phyloP scores from a whole-genome alignment of 2,113 vertebrate genomes.

The Eurystomus gularis region DNA sequence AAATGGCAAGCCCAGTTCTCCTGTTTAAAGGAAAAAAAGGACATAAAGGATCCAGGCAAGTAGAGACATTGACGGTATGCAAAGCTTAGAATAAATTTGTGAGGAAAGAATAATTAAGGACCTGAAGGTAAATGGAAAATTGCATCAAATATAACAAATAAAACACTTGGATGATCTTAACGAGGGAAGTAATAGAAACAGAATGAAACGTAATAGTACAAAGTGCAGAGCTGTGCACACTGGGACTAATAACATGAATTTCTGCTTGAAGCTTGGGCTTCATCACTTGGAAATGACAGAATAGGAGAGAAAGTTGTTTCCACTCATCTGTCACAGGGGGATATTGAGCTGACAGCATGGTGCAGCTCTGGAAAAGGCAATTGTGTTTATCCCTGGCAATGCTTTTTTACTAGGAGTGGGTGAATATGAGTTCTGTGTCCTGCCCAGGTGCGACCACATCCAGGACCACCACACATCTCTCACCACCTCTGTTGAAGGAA shows the following conservation, averaged over 20 bases:
- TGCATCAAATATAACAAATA: slow-evolving; percentile 45
- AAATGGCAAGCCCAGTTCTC: not conserved
- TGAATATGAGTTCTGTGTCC: rapidly evolving
- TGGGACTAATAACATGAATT: slow-evolving; percentile 4
- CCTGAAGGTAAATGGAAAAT: slow-evolving; percentile 56
- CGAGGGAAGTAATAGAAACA: not conserved
- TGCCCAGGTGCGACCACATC: rapidly evolving
- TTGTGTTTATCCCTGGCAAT: not conserved
- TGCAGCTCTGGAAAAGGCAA: not conserved
- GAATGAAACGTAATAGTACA: slow-evolving; percentile 16
- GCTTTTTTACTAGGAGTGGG: not conserved
- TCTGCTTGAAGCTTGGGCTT: slow-evolving; percentile 27
- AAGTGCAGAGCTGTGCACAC: not conserved
- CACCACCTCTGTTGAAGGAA: not conserved
- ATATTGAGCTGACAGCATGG: not conserved
- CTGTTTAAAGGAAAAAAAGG: not conserved
- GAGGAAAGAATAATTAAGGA: slow-evolving; percentile 58
- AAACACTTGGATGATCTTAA: slow-evolving; percentile 39
- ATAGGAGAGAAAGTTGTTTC: slow-evolving; percentile 4
- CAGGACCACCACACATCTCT: not conserved
- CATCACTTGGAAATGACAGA: slow-evolving; percentile 39
- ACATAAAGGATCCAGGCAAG: slow-evolving; percentile 5
- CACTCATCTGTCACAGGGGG: not conserved
- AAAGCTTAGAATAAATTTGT: slow-evolving; percentile 26
- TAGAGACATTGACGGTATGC: not conserved